Evolutionary conservation across 2,113 vertebrate species (phyloP), one percentile per base, ranked within the genome.

Genomic region (Ictidomys tridecemlineatus): DNA sequence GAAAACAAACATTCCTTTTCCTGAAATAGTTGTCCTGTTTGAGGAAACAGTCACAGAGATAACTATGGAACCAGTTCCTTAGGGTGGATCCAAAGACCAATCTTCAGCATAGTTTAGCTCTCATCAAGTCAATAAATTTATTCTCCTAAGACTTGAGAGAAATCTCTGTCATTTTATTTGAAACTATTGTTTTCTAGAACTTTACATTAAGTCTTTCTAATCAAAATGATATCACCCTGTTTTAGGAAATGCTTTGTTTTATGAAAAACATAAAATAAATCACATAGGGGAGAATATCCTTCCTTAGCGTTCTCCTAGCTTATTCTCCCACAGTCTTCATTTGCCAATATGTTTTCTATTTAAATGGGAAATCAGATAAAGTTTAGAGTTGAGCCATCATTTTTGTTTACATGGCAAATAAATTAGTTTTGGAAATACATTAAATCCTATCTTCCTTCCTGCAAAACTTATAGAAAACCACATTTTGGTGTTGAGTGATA

Each of bases 361-460:
- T 73, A 85, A 85, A 77, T 48, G 42, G 85, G 14, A 58, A 92
- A 88, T 32, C 45, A 51, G 87, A 72, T 61, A 63, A 90, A 65
- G 30, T 85, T 70, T 89, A 72, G 61, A 48, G 26, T 30, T 58
- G 73, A 78, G 42, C 45, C 39, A 85, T 93, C 79, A 8, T 97
- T 95, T 45, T 91, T 96, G 4, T 89, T 97, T 94, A 53, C 5
- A 18, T 91, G 69, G 63, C 30, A 97, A 93, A 89, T 48, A 88
- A 96, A 74, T 87, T 70, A 51, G 51, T 96, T 98, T 83, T n/a
- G 26, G 85, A 82, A 89, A 89, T 32, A 65, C 10, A 37, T 48
- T 78, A 93, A 96, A 87, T 95, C 72, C 22, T 93, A 51, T 74
- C 78, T 97, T 95, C 63, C 73, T 98, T 97, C 97, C 82, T 80